These are phyloP conservation scores for Chionis minor DNA, from an alignment of 2,113 vertebrate genomes.

Conservation along the genomic window DNA sequence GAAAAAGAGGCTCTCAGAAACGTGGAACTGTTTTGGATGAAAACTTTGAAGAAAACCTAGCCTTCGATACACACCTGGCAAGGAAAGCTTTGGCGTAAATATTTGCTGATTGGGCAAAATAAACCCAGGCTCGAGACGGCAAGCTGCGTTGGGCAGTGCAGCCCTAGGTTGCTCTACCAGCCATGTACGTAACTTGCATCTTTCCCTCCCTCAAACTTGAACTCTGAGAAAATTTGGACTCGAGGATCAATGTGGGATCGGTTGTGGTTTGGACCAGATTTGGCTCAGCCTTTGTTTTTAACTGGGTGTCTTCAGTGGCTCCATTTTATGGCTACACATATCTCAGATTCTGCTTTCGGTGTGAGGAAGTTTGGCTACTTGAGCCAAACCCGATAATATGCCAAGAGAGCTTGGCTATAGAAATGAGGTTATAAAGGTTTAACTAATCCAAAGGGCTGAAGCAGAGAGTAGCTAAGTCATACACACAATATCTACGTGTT, in stretches of 20 bases:
- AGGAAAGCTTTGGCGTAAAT: not conserved
- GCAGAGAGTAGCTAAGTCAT: not conserved
- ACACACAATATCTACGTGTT: not conserved
- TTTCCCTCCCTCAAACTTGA: not conserved
- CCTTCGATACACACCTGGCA: not conserved
- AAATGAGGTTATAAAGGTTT: not conserved
- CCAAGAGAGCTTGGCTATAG: not conserved
- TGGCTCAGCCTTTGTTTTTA: not conserved
- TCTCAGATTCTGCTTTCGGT: not conserved
- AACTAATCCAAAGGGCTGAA: not conserved
- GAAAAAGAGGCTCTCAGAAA: not conserved
- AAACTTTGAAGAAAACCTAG: not conserved
- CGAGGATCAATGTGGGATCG: not conserved
- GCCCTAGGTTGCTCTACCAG: not conserved
- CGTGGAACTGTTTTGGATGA: not conserved
- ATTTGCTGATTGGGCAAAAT: not conserved
- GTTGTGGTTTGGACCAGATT: not conserved
- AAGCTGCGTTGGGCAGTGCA: not conserved
- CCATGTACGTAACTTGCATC: not conserved
- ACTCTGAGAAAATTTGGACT: not conserved
- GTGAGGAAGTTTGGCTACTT: not conserved
- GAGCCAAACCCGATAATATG: not conserved
- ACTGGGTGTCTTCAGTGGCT: not conserved
- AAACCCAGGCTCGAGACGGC: fast-evolving
- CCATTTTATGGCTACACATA: not conserved